A percentile compares a stretch with the other conserved stretches of the same genome.
Evolutionary conservation across 2,113 vertebrate genomes (phyloP).

Genomic region (Oryzias melastigma): DNA sequence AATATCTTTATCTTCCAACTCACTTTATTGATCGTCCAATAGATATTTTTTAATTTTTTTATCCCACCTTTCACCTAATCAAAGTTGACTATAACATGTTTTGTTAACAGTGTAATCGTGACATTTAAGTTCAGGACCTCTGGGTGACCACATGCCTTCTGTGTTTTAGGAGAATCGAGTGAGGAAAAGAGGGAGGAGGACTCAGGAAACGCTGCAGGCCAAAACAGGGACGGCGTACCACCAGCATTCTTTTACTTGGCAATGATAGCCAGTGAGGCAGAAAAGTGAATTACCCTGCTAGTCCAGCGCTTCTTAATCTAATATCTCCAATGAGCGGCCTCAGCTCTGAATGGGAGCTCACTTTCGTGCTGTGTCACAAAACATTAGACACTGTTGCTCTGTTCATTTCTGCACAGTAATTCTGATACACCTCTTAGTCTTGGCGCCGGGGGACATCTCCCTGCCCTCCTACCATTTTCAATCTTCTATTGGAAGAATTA

Average conservation of each 20-base stretch:
- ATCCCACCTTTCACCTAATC: too few species aligned
- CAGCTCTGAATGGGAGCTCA: slow-evolving; percentile 80
- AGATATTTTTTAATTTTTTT: too few species aligned
- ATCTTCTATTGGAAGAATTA: slow-evolving; percentile 60
- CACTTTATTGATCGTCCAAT: too few species aligned
- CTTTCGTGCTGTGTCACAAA: slow-evolving; percentile 91
- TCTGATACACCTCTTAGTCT: slow-evolving; percentile 71
- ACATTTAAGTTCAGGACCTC: slow-evolving; percentile 4
- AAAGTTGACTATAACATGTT: too few species aligned
- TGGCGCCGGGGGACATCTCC: slow-evolving; percentile 60
- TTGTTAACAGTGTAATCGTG: neutral
- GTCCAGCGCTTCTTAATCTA: slow-evolving; percentile 98
- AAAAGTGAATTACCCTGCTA: slow-evolving; percentile 98
- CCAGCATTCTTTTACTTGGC: slow-evolving; percentile 79
- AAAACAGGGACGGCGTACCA: slow-evolving; percentile 70
- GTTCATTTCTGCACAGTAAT: slow-evolving; percentile 87
- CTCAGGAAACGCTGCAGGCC: slow-evolving; percentile 21
- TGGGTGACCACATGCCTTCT: slow-evolving; percentile 1
- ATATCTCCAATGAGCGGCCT: slow-evolving; percentile 92
- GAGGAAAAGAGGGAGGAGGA: slow-evolving; percentile 7
- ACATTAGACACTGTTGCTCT: slow-evolving; percentile 88
- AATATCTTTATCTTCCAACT: too few species aligned
- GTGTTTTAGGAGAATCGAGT: slow-evolving; percentile 8
- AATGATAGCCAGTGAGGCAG: slow-evolving; percentile 91
- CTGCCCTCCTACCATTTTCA: slow-evolving; percentile 58